phyloP scores from a whole-genome alignment of 2,888 invertebrate genomes.

The Chrysolina oricalcia region DNA sequence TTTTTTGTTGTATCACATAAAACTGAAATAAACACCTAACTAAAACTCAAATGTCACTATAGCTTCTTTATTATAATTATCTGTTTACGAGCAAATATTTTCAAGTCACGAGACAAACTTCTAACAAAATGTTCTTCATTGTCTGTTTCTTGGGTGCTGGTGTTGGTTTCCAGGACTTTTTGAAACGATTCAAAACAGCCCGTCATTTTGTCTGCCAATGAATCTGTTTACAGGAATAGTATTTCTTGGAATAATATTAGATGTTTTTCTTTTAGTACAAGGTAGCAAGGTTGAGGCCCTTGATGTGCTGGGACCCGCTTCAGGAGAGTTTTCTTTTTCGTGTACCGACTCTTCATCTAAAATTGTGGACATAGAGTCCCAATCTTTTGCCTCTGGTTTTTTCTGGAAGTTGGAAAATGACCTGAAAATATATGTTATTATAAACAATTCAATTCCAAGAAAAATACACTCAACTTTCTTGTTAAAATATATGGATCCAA shows the following conservation, averaged over 20 bases:
- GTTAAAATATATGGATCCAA: not conserved
- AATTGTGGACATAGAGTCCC: slow-evolving; percentile 13
- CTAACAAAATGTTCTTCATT: not conserved
- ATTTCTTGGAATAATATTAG: slow-evolving; percentile 1
- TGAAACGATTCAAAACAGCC: no score
- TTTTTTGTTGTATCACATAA: no score
- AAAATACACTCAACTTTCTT: slow-evolving; percentile 2
- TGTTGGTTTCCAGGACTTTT: not conserved
- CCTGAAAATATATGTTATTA: slow-evolving; percentile 7
- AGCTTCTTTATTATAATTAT: not conserved
- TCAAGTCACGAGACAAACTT: slow-evolving; percentile 7
- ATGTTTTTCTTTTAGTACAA: not conserved
- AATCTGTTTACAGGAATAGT: slow-evolving; percentile 18
- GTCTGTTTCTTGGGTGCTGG: slow-evolving; percentile 2
- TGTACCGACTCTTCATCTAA: not conserved
- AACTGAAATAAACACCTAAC: no score
- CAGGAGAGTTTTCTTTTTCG: slow-evolving; percentile 10
- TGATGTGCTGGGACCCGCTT: slow-evolving; percentile 11
- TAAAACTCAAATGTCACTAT: no score
- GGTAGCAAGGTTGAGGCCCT: not conserved
- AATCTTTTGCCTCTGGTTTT: slow-evolving; percentile 13
- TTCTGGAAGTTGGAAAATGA: slow-evolving; percentile 7
- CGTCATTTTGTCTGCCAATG: no score
- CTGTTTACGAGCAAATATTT: not conserved
- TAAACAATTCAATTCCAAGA: slow-evolving; percentile 11